These are phyloP conservation scores for Tychaedon coryphoeus DNA, from an alignment of 2,113 vertebrate species.

Conservation along the genomic window DNA sequence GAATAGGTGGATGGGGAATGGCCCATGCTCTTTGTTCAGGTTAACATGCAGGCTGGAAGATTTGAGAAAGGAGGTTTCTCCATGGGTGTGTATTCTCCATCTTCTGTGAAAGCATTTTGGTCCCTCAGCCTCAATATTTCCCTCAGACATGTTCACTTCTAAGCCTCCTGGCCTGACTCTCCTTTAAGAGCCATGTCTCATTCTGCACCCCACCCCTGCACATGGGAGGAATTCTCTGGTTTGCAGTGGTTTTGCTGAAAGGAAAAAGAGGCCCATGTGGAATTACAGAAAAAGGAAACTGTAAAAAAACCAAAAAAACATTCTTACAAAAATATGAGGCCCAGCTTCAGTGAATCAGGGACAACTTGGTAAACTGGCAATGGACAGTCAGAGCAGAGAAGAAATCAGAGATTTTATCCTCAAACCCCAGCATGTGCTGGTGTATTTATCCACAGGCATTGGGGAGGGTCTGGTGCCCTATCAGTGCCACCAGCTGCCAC, in stretches of 20 bases:
- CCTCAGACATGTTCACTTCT: not conserved
- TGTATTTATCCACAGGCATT: not conserved
- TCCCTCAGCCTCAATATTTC: not conserved
- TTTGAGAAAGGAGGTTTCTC: not conserved
- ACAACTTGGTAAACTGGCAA: not conserved
- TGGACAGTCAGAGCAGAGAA: not conserved
- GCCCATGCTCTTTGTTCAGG: accelerated
- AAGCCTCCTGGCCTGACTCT: not conserved
- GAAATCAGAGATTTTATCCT: not conserved
- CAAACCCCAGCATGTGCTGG: not conserved
- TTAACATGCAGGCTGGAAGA: accelerated
- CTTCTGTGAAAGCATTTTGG: not conserved
- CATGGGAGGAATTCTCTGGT: not conserved
- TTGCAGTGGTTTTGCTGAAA: not conserved
- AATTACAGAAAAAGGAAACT: not conserved
- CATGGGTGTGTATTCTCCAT: no score
- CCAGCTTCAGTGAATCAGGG: not conserved
- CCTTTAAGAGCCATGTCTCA: not conserved
- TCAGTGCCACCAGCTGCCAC: not conserved
- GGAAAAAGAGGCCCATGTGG: not conserved
- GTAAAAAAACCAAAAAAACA: not conserved
- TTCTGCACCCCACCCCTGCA: not conserved
- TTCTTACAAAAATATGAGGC: not conserved
- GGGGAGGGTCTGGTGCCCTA: not conserved
- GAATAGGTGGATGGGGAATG: no score